Evolutionary conservation across 1,140 invertebrate genomes (phyloP).

Genomic region (Euschistus heros): DNA sequence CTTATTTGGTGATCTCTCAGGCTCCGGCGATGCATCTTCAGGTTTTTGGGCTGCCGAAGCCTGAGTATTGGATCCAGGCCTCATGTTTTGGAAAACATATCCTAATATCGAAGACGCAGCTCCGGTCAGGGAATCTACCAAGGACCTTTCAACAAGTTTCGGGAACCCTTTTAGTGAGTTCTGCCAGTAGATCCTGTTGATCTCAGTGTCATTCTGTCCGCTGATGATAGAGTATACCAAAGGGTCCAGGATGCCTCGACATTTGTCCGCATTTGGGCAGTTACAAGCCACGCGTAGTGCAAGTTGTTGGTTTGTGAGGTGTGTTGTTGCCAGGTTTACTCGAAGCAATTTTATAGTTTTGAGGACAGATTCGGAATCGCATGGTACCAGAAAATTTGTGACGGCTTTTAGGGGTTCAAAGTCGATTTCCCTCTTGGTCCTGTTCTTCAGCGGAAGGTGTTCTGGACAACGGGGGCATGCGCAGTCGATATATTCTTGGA

Average conservation of each 20-base stretch:
- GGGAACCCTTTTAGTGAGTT: conserved; percentile 19
- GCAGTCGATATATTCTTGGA: background rate
- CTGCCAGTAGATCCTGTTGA: conserved; percentile 25
- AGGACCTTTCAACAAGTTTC: background rate
- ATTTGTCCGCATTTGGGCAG: conserved; percentile 4
- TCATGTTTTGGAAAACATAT: background rate
- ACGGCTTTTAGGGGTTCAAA: background rate
- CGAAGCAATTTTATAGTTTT: background rate
- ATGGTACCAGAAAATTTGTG: background rate
- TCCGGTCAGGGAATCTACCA: background rate
- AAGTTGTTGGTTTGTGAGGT: background rate
- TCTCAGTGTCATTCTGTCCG: conserved; percentile 28
- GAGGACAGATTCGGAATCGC: background rate
- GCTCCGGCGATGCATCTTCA: too few relatives aligned
- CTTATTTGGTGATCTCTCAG: too few relatives aligned
- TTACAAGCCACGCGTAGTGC: background rate
- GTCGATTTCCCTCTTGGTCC: background rate
- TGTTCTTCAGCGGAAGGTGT: background rate
- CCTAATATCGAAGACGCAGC: background rate
- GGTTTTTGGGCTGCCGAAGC: background rate
- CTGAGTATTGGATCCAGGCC: background rate
- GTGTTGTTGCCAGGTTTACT: background rate
- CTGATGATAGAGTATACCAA: conserved; percentile 26
- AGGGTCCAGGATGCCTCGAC: conserved; percentile 13
- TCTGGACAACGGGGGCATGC: background rate